Conservation (phyloP, 2,113 vertebrate genomes). For the Passer montanus region DNA sequence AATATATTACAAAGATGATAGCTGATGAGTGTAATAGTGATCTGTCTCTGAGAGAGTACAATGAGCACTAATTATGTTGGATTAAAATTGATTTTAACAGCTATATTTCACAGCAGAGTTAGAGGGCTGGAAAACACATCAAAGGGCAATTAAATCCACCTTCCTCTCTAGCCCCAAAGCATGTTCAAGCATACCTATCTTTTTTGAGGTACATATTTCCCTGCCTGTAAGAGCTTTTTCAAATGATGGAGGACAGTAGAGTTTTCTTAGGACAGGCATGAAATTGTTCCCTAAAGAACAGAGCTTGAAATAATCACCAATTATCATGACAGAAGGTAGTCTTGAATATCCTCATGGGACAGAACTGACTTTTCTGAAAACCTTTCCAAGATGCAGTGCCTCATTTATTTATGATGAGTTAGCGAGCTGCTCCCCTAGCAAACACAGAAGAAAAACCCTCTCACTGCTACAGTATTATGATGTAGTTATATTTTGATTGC, state of each 20-base stretch:
- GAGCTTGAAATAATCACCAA: neutral
- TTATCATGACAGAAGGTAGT: neutral
- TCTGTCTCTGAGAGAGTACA: neutral
- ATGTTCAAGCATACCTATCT: neutral
- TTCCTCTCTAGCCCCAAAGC: neutral
- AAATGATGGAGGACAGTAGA: neutral
- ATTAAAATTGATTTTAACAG: constrained; percentile 6
- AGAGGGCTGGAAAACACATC: neutral
- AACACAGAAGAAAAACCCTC: neutral
- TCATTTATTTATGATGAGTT: neutral
- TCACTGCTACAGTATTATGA: neutral
- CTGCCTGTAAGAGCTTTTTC: neutral
- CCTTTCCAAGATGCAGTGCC: neutral
- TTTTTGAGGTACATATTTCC: neutral
- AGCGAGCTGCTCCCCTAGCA: neutral
- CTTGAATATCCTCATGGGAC: neutral
- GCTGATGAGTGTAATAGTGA: neutral
- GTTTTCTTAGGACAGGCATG: neutral
- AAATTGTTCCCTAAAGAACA: neutral
- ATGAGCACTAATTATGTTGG: neutral
- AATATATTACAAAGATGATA: constrained; percentile 8
- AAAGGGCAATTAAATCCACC: neutral
- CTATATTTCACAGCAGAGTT: neutral
- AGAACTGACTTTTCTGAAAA: neutral
- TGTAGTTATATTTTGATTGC: neutral